These are phyloP conservation scores for Saguinus midas DNA, from an alignment of 2,113 vertebrate genomes.

Conservation along the genomic window DNA sequence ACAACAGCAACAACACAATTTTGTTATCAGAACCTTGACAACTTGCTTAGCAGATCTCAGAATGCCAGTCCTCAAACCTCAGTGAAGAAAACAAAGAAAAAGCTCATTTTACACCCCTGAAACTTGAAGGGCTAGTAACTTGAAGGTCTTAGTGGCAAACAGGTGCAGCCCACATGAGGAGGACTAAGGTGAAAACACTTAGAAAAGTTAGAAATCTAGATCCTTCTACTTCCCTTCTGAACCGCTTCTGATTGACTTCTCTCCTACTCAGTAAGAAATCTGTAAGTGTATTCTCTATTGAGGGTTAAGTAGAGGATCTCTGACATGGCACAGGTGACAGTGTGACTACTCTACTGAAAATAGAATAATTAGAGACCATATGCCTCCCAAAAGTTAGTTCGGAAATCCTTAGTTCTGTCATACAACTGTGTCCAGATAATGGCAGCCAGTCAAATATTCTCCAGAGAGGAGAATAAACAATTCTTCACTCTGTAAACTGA, in stretches of 20 bases:
- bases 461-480: neutral
- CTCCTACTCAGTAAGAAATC: neutral
- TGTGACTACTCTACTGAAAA: neutral
- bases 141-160: neutral
- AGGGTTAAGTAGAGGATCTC: neutral
- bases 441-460: neutral
- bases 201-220: neutral
- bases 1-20: neutral
- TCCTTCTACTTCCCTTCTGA: neutral
- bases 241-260: neutral
- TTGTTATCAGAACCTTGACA: neutral
- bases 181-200: neutral
- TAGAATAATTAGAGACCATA: neutral
- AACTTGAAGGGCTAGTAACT: neutral
- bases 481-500: neutral
- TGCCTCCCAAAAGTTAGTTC: neutral
- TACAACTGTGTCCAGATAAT: neutral
- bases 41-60: neutral
- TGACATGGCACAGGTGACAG: neutral
- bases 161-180: neutral
- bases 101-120: neutral
- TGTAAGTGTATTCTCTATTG: neutral
- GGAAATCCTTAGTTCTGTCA: neutral
- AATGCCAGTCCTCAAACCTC: neutral
- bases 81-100: neutral